Conservation (phyloP, 2,113 vertebrate genomes). For the Felis catus region DNA sequence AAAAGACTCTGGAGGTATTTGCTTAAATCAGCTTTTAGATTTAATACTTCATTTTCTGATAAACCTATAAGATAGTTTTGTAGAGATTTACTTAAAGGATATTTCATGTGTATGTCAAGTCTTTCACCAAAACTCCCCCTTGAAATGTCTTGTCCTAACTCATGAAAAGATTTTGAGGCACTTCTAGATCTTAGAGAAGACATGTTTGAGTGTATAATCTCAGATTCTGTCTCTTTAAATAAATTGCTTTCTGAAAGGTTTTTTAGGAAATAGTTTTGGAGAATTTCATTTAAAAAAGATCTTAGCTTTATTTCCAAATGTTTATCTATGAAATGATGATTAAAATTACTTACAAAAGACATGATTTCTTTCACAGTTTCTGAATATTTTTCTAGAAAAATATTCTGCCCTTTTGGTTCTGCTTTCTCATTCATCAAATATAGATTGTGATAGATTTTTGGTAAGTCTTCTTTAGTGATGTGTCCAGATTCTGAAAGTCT, state of each 20-base stretch:
- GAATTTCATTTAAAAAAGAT: conserved; percentile 74
- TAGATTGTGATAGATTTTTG: conserved; percentile 67
- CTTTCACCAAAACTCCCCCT: conserved; percentile 32
- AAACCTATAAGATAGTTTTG: conserved; percentile 50
- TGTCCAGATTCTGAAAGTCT: conserved; percentile 74
- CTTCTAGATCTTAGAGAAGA: conserved; percentile 26
- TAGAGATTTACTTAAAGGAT: conserved; percentile 61
- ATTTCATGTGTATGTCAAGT: conserved; percentile 55
- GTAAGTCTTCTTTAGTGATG: conserved; percentile 72
- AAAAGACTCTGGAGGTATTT: conserved; percentile 69
- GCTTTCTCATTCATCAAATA: conserved; percentile 62
- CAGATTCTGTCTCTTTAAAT: conserved; percentile 48
- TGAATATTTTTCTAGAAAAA: conserved; percentile 69
- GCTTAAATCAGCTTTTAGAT: conserved; percentile 73
- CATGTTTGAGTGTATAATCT: background rate
- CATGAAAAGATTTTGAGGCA: background rate
- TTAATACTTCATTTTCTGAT: conserved; percentile 74
- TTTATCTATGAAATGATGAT: conserved; percentile 72
- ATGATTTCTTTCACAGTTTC: conserved; percentile 62
- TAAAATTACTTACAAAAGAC: conserved; percentile 64
- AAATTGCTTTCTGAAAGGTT: conserved; percentile 64
- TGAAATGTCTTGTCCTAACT: conserved; percentile 38
- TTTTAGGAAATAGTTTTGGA: conserved; percentile 68
- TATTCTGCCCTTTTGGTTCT: conserved; percentile 43
- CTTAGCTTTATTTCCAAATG: conserved; percentile 77